phyloP scores from a whole-genome alignment of 2,113 vertebrate species.

The Pyrgilauda ruficollis region DNA sequence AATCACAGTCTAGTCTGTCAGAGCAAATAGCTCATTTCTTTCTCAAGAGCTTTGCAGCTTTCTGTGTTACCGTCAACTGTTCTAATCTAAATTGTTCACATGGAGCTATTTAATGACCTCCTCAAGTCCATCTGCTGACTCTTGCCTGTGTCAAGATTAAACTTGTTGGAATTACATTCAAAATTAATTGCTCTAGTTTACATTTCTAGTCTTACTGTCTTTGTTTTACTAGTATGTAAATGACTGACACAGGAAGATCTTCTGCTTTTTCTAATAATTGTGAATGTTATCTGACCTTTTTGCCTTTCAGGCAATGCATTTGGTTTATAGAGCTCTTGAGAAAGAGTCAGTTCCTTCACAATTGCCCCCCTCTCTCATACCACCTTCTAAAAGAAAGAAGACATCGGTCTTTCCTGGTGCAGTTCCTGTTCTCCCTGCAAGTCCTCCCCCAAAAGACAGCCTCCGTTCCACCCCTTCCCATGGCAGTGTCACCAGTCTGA shows the following conservation, averaged over 20 bases:
- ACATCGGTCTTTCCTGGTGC: conserved; percentile 76
- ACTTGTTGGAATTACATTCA: background rate
- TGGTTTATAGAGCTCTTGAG: conserved; percentile 96
- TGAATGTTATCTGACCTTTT: background rate
- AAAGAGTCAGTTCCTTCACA: conserved; percentile 93
- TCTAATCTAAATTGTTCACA: background rate
- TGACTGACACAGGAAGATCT: background rate
- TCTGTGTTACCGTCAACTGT: background rate
- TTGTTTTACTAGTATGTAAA: background rate
- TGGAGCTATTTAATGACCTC: background rate
- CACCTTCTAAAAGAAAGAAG: conserved; percentile 93
- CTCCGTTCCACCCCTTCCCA: conserved; percentile 94
- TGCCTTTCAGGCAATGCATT: conserved; percentile 90
- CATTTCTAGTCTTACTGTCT: background rate
- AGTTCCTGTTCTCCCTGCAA: conserved; percentile 86
- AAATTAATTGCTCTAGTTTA: background rate
- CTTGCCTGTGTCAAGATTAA: background rate
- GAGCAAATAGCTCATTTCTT: background rate
- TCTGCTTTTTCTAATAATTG: background rate
- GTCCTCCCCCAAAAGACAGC: conserved; percentile 91
- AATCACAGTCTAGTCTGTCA: background rate
- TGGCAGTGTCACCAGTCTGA: conserved; percentile 90
- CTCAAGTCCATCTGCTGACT: background rate
- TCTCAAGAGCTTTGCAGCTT: background rate
- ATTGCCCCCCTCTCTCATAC: conserved; percentile 87